phyloP scores from a whole-genome alignment of 2,113 vertebrate species.

The Brachypodius melanocephalos region DNA sequence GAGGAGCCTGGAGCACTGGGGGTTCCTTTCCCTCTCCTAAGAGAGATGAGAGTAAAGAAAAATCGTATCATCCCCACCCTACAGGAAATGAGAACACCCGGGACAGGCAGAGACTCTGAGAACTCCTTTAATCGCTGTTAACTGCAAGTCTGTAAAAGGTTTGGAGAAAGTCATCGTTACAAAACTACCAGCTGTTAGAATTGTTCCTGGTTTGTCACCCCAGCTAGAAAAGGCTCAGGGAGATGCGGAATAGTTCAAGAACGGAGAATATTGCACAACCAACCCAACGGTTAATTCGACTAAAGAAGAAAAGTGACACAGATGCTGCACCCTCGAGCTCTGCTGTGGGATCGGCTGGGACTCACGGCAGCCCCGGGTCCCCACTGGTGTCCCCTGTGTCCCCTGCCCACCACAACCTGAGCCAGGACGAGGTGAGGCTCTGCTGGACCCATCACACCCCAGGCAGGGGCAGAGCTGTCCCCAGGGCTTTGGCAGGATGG shows the following conservation, averaged over 20 bases:
- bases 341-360: neutral
- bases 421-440: neutral
- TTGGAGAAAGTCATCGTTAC: constrained; percentile 77
- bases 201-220: constrained; percentile 53
- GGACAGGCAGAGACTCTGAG: constrained; percentile 49
- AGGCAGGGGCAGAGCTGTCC: neutral
- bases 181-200: constrained; percentile 81
- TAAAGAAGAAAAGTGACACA: constrained; percentile 60
- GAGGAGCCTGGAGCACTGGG: neutral
- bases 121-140: constrained; percentile 79
- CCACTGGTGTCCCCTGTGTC: neutral
- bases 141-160: constrained; percentile 79
- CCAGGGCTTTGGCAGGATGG: neutral
- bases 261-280: constrained; percentile 84
- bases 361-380: neutral
- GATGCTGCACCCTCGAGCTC: neutral
- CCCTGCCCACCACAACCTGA: neutral
- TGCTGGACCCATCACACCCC: neutral
- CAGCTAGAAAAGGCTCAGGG: constrained; percentile 76
- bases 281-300: constrained; percentile 70
- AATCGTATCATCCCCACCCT: neutral
- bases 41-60: neutral
- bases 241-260: constrained; percentile 74
- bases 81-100: neutral
- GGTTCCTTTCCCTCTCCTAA: too few relatives aligned